phyloP scores from a whole-genome alignment of 2,113 vertebrate species.

The Alligator mississippiensis region DNA sequence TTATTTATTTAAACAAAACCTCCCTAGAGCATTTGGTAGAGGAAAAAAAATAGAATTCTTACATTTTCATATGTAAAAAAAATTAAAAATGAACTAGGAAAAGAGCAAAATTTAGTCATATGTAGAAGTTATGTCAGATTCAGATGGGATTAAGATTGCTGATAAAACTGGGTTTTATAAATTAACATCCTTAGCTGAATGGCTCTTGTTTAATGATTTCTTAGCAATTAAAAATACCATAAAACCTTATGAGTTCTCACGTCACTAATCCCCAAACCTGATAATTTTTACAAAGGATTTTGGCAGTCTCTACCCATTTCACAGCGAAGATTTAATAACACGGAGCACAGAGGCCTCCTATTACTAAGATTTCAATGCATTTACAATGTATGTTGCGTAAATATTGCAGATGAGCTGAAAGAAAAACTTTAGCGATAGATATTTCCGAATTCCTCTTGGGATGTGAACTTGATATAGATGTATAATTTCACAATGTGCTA shows the following conservation, averaged over 20 bases:
- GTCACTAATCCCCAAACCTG: not conserved
- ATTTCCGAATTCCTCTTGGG: not conserved
- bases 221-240: not conserved
- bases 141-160: not conserved
- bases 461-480: not conserved
- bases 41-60: not conserved
- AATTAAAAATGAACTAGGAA: not conserved
- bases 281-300: not conserved
- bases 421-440: not conserved
- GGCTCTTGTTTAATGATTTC: not conserved
- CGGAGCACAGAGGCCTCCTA: not conserved
- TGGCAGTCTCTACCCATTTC: not conserved
- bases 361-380: not conserved
- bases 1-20: rapidly evolving
- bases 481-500: not conserved
- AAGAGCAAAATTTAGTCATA: rapidly evolving
- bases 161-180: not conserved
- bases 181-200: not conserved
- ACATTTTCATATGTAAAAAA: not conserved
- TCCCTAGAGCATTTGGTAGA: not conserved
- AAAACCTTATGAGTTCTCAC: not conserved
- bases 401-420: not conserved
- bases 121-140: not conserved
- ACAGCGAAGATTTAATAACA: not conserved
- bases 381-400: not conserved